Evolutionary conservation across 1,140 invertebrate species (phyloP), one percentile per base, ranked within the genome.

Genomic region (Caenorhabditis latens): DNA sequence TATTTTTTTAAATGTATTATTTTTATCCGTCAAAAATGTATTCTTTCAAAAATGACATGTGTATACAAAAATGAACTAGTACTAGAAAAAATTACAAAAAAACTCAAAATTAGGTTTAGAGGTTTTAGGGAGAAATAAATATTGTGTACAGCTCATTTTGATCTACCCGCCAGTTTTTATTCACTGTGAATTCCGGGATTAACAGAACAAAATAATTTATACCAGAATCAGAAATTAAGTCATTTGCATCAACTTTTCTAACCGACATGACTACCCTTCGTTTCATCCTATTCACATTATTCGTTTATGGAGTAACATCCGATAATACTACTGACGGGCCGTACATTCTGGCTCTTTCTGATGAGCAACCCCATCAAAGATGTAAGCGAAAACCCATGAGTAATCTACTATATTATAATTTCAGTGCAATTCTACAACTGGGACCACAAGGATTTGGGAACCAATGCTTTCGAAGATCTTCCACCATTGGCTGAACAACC

Each of bases 301-400:
- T 63, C 11, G 61, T 24, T 32, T 11, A 11, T 21, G 14, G 61
- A 63, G 21, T 32, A 63, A 11, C 24, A 32, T 42, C 16, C 40
- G 42, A 14, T 40, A n/a, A n/a, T 16, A 71, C 16, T 16, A 79
- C 43, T 16, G 11, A 50, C 53, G 71, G 53, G n/a, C 21, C 71
- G 4, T 8, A 7, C 24, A n/a, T 79, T 24, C 71, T 53, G 21
- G 46, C 43, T 24, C 65, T 8, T 13, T n/a, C 43, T n/a, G 46
- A 79, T 19, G 71, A 79, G 21, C 40, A 71, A 79, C 71, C 71
- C 21, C 71, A 79, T 24, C 71, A 79, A 79, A 48, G 71, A 79
- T 32, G 71, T 79, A 50, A 79, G 71, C 50, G 14, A 9, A n/a
- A 6, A 16, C 3, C n/a, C 16, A 58, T n/a, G 57, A 58, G 2